A percentile compares a stretch with the other conserved stretches of the same genome.
phyloP scores from a whole-genome alignment of 92 coral and sea anemone genomes.

The Epizoanthus ramosus region DNA sequence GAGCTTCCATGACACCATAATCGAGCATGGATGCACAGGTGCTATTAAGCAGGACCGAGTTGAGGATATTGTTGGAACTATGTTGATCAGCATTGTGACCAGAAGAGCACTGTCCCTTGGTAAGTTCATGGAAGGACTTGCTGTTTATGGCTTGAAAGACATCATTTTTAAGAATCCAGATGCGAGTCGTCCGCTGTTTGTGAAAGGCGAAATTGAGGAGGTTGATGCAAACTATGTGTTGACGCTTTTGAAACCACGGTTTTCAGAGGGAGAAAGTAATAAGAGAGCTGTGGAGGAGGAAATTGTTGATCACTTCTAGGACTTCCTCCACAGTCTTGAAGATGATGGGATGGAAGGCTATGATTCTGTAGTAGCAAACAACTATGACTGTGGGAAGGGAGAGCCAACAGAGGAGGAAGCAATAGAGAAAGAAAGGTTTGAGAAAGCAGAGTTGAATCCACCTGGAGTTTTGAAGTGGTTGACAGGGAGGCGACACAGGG shows the following conservation, averaged over 20 bases:
- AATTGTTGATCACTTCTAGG: slow-evolving; percentile 51
- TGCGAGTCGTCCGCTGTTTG: slow-evolving; percentile 49
- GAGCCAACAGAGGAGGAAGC: background rate
- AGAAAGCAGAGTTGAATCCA: slow-evolving; percentile 16
- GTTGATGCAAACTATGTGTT: slow-evolving; percentile 67
- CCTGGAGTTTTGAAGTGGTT: slow-evolving; percentile 54
- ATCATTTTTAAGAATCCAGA: slow-evolving; percentile 26
- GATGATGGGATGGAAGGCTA: slow-evolving; percentile 52
- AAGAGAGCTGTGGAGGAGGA: slow-evolving; percentile 45
- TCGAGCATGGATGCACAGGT: slow-evolving; percentile 53
- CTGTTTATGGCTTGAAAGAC: slow-evolving; percentile 32
- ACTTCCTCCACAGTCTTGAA: slow-evolving; percentile 48
- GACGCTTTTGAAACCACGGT: slow-evolving; percentile 28
- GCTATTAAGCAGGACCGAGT: slow-evolving; percentile 25
- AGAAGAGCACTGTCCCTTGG: slow-evolving; percentile 40
- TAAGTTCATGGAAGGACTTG: slow-evolving; percentile 53
- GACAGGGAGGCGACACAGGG: slow-evolving; percentile 49
- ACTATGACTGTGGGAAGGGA: slow-evolving; percentile 42
- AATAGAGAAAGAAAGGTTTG: background rate
- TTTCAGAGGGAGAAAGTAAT: slow-evolving; percentile 36
- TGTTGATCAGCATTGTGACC: slow-evolving; percentile 45
- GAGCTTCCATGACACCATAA: slow-evolving; percentile 31
- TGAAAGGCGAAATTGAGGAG: slow-evolving; percentile 50
- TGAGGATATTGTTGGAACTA: slow-evolving; percentile 43
- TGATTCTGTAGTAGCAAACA: slow-evolving; percentile 47